These are phyloP conservation scores for Coturnix japonica DNA, from an alignment of 2,113 vertebrate genomes.

Conservation along the genomic window DNA sequence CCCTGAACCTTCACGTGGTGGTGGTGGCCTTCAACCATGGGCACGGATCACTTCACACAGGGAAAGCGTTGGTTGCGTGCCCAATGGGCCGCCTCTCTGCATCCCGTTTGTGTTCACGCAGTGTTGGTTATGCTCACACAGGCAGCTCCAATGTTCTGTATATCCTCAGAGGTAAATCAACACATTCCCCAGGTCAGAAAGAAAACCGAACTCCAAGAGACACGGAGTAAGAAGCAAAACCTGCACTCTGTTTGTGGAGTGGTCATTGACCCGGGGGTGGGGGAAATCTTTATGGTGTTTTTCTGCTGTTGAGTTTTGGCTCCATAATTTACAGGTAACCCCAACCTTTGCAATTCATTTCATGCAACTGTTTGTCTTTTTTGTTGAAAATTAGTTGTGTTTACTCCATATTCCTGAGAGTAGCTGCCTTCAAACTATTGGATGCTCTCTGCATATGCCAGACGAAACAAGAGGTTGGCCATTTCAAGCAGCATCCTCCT, in stretches of 20 bases:
- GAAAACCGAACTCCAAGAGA: conserved; percentile 27
- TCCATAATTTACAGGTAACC: neutral
- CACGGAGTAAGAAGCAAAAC: conserved; percentile 49
- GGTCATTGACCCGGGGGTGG: neutral
- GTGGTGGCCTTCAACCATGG: neutral
- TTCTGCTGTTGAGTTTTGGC: neutral
- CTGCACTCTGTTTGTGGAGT: neutral
- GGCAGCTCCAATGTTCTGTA: conserved; percentile 53
- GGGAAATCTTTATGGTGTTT: neutral
- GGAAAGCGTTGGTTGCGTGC: neutral
- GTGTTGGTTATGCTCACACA: neutral
- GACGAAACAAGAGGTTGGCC: conserved; percentile 45
- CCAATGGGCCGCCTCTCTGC: neutral
- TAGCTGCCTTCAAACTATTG: conserved; percentile 55
- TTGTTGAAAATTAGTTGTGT: conserved; percentile 32
- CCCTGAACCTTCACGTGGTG: neutral
- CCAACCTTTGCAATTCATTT: neutral
- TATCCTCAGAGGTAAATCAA: conserved; percentile 41
- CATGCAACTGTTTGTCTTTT: neutral
- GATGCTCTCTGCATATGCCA: neutral
- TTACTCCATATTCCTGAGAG: conserved; percentile 61
- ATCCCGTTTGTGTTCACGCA: neutral
- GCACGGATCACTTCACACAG: neutral
- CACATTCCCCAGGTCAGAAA: conserved; percentile 31
- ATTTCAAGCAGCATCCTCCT: neutral